phyloP scores from a whole-genome alignment of 1,140 invertebrate species.

The Trachelipus rathkii region DNA sequence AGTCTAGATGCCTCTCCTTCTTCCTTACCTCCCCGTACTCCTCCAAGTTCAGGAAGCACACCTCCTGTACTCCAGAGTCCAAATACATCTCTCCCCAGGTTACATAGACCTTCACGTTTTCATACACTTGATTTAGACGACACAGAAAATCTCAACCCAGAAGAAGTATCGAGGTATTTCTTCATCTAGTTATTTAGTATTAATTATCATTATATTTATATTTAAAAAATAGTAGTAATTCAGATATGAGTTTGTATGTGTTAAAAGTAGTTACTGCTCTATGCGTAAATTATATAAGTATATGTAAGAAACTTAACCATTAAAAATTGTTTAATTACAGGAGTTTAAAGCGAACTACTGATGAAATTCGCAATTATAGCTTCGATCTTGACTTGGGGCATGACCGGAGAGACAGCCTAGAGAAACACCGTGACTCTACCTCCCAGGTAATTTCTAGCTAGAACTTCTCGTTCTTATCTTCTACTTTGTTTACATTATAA shows the following conservation, averaged over 20 bases:
- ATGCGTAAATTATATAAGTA: background rate
- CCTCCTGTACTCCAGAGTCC: constrained; percentile 39
- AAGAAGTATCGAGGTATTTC: constrained; percentile 67
- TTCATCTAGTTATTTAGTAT: constrained; percentile 30
- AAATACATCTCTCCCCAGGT: constrained; percentile 41
- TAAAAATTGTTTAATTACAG: constrained; percentile 55
- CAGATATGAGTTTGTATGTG: background rate
- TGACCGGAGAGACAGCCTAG: constrained; percentile 47
- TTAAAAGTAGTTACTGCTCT: background rate
- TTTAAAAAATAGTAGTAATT: too few relatives aligned
- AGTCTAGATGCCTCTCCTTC: constrained; percentile 45
- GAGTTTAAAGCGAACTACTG: constrained; percentile 81
- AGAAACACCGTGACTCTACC: constrained; percentile 62
- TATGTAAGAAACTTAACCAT: background rate
- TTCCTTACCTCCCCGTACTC: constrained; percentile 45
- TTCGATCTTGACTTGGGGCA: constrained; percentile 57
- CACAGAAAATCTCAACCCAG: constrained; percentile 70
- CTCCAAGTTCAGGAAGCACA: constrained; percentile 43
- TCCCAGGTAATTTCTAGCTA: constrained; percentile 52
- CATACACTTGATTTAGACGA: constrained; percentile 52
- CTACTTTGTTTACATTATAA: background rate
- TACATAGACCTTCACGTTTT: constrained; percentile 38
- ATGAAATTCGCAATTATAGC: constrained; percentile 86
- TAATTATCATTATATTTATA: background rate
- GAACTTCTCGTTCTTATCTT: background rate